Evolutionary conservation across 2,113 vertebrate species (phyloP), one percentile per base, ranked within the genome.

Genomic region (Bothrops jararaca): DNA sequence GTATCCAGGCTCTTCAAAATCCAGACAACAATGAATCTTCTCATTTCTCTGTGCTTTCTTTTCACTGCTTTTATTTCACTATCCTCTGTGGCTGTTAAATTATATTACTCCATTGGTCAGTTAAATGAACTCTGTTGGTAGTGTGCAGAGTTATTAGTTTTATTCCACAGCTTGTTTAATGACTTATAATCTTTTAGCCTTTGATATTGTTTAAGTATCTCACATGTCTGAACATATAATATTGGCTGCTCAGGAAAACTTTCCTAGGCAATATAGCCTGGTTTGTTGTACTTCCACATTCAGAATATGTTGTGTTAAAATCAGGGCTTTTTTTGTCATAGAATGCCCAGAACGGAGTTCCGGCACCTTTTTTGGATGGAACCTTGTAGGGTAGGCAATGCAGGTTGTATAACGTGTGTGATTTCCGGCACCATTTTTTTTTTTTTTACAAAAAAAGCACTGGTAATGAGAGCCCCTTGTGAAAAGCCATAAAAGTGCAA

Each of bases 91-190:
- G 90, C 91, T 93, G 57, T 91, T 90, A 94, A 95, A 95, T 93
- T 91, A 94, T 89, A 91, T 95, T 94, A 92, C 42, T 96, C 91
- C 64, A 92, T 95, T 95, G 95, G 96, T 96, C 95, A 93, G 34
- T 93, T 91, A 86, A 88, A 12, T 26, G 52, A 95, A 91, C 94
- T 86, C 87, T 93, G 60, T 93, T 93, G 91, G 90, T 93, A 88
- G 92, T 92, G 89, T 93, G 52, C 60, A 95, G 94, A 96, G 92
- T 93, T 95, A 94, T 92, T 93, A 60, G 92, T 94, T 95, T 93
- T 96, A 92, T 89, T 89, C 26, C 53, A 93, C 93, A 95, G 93
- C 95, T 95, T 96, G 93, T 86, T 92, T 92, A 80, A 92, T 60
- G 90, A 56, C 94, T 87, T 48, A 69, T 69, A 69, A 69, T 34